Evolutionary conservation across 2,797 vertebrate species (phyloP).

Genomic region (Neolamprologus multifasciatus): DNA sequence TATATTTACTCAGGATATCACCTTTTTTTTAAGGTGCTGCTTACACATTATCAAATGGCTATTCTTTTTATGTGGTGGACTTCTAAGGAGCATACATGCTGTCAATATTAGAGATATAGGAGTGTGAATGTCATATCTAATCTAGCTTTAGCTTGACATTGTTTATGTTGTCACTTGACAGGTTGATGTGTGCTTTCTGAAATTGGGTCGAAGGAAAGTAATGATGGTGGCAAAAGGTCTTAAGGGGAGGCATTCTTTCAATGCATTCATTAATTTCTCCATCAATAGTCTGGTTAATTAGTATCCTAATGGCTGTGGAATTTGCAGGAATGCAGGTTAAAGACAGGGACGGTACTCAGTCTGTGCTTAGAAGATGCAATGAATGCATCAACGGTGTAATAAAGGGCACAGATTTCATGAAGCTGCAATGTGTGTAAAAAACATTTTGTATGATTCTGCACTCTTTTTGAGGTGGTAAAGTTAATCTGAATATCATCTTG

Average conservation of each 20-base stretch:
- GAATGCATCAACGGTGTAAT: background rate
- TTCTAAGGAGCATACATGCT: background rate
- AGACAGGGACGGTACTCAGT: background rate
- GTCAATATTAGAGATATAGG: background rate
- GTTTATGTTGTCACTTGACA: slow-evolving; percentile 47
- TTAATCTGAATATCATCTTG: background rate
- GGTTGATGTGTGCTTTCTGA: slow-evolving; percentile 44
- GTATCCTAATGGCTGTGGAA: slow-evolving; percentile 10
- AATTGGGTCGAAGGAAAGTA: slow-evolving; percentile 23
- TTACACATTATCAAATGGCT: background rate
- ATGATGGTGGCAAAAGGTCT: slow-evolving; percentile 15
- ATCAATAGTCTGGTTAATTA: slow-evolving; percentile 44
- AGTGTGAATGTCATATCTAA: background rate
- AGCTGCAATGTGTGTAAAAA: background rate
- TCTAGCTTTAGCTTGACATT: slow-evolving; percentile 43
- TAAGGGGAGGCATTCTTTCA: slow-evolving; percentile 23
- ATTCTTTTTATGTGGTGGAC: background rate
- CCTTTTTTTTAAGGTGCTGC: background rate
- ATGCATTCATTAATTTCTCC: slow-evolving; percentile 35
- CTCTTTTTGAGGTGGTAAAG: accelerated
- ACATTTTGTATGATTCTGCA: background rate
- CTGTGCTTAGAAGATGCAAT: background rate
- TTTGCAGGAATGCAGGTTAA: background rate
- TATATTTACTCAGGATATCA: background rate
- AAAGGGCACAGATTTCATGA: background rate